phyloP scores from a whole-genome alignment of 2,888 invertebrate species.

The Troides oblongomaculatus region DNA sequence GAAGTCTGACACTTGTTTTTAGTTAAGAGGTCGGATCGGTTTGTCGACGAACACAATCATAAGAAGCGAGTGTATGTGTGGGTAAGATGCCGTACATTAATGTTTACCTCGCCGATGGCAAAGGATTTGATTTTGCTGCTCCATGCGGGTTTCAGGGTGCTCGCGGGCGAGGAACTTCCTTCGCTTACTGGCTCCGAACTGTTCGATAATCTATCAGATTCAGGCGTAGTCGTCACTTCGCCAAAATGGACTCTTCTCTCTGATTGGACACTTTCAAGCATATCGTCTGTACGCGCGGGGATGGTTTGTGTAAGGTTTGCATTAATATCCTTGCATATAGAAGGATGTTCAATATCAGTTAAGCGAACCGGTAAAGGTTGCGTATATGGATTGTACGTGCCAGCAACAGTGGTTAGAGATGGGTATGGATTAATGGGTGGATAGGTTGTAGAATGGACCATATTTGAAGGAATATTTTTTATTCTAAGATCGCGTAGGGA shows the following conservation, averaged over 20 bases:
- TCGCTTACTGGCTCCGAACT: constrained; percentile 61
- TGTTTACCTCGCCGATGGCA: constrained; percentile 80
- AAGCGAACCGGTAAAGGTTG: constrained; percentile 59
- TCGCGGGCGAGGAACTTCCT: constrained; percentile 61
- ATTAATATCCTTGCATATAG: constrained; percentile 63
- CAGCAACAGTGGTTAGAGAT: constrained; percentile 72
- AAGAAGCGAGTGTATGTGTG: constrained; percentile 72
- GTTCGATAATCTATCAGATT: constrained; percentile 62
- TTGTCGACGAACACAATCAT: constrained; percentile 78
- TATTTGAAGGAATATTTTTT: constrained; percentile 53
- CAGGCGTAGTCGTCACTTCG: constrained; percentile 67
- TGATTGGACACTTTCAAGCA: constrained; percentile 65
- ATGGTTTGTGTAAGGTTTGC: constrained; percentile 59
- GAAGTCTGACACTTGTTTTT: constrained; percentile 56
- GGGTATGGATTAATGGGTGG: constrained; percentile 73
- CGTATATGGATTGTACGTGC: constrained; percentile 72
- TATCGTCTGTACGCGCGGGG: constrained; percentile 51
- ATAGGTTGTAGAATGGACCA: constrained; percentile 72
- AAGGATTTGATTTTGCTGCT: constrained; percentile 78
- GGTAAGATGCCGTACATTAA: constrained; percentile 69
- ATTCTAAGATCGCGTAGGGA: constrained; percentile 64
- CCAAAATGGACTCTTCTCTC: constrained; percentile 77
- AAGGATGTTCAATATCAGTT: constrained; percentile 49
- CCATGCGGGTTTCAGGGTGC: constrained; percentile 72
- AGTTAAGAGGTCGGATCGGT: constrained; percentile 58